A percentile compares a stretch with the other conserved stretches of the same genome.
These are phyloP conservation scores for Anticlea derivata DNA, from an alignment of 2,888 invertebrate genomes.

Conservation along the genomic window DNA sequence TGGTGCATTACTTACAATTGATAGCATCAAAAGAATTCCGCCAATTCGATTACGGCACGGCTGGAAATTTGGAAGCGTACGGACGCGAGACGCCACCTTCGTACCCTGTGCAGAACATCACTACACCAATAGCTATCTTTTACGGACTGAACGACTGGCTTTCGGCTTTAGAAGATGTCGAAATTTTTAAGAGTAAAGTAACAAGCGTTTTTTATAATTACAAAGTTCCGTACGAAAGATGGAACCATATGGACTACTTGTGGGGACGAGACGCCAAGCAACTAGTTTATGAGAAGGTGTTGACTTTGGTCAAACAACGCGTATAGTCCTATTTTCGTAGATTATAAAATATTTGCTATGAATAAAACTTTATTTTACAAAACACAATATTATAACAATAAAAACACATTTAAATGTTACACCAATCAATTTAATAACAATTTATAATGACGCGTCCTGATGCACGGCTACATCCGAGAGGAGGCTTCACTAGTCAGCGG, in stretches of 20 bases:
- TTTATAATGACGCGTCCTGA: conserved; percentile 1
- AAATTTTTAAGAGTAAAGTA: conserved; percentile 32
- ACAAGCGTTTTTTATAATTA: conserved; percentile 38
- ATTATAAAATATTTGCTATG: too few relatives aligned
- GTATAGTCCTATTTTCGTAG: too few relatives aligned
- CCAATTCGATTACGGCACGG: conserved; percentile 41
- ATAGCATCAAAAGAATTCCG: conserved; percentile 38
- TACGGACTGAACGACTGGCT: conserved; percentile 44
- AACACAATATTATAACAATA: too few relatives aligned
- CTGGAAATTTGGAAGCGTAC: conserved; percentile 37
- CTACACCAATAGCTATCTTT: conserved; percentile 38
- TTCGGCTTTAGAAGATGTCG: conserved; percentile 34
- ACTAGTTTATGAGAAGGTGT: conserved; percentile 32
- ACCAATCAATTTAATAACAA: too few relatives aligned
- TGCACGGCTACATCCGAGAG: conserved; percentile 9
- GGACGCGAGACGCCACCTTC: conserved; percentile 17
- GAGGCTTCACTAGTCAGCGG: conserved; percentile 16
- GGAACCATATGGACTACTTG: conserved; percentile 46
- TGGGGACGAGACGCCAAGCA: conserved; percentile 40
- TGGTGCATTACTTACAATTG: conserved; percentile 51
- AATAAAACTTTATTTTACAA: too few relatives aligned
- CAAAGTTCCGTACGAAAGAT: conserved; percentile 33
- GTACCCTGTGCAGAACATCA: conserved; percentile 32
- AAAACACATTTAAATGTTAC: too few relatives aligned
- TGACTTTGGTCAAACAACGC: conserved; percentile 6